Evolutionary conservation across 2,113 vertebrate species (phyloP), one percentile per base, ranked within the genome.

Genomic region (Danionella cerebrum): DNA sequence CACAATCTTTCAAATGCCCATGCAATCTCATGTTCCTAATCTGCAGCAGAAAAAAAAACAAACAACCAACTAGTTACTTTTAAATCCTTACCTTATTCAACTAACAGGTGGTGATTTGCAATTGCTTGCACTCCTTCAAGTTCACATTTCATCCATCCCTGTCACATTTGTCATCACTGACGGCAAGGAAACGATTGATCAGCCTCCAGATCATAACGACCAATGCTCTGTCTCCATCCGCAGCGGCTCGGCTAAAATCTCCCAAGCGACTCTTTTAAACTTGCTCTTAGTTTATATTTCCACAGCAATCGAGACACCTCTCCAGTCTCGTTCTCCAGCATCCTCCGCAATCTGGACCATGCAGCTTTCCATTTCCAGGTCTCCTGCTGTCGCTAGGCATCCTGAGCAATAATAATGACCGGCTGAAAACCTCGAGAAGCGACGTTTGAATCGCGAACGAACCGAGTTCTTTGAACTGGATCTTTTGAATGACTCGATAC

Each of bases 31-130:
- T n/a, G n/a, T n/a, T n/a, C n/a, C n/a, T n/a, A n/a, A n/a, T n/a
- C 5, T 51, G 67, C 45, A 19, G 51, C 42, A 44, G 1, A 44
- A 29, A 6, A 25, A 27, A 63, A 38, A n/a, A n/a, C n/a, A n/a
- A n/a, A n/a, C n/a, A n/a, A n/a, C n/a, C 39, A 11, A 50, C 11
- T 35, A 45, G 24, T 22, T 39, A 31, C 21, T 57, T 19, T 50
- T 35, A 21, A 33, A 44, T 35, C 42, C 82, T 86, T 87, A 89
- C 86, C 87, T 88, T 79, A 73, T 80, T 80, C 79, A 78, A 53
- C 78, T 84, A 88, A 87, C 86, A 88, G 87, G 86, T 88, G 85
- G 84, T 55, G 70, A 83, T 77, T 74, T 84, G 69, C 68, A 66
- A 69, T 67, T 55, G 67, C 67, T 79, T 81, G 67, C 73, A 76